Conservation (phyloP, 37 sponge, comb jelly and placozoan species). For the Diacarnus erythraeanus region DNA sequence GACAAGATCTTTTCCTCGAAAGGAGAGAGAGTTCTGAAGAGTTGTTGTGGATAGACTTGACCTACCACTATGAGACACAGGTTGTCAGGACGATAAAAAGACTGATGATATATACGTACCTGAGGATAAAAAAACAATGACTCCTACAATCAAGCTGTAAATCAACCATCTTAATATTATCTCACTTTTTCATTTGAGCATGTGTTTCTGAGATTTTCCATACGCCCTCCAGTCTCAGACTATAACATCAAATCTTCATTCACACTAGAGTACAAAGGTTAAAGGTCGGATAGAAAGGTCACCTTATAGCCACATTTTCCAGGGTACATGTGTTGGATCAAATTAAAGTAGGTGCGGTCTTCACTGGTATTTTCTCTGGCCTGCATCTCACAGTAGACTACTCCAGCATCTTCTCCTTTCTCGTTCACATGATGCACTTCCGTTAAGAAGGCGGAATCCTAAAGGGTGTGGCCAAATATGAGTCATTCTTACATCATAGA, state of each 20-base stretch:
- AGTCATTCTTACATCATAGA: no score
- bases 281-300: background rate
- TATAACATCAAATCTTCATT: background rate
- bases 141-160: no score
- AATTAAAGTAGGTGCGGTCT: slow-evolving; percentile 51
- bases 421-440: slow-evolving; percentile 97
- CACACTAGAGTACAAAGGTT: background rate
- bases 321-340: slow-evolving; percentile 81
- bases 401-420: slow-evolving; percentile 93
- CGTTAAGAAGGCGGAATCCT: slow-evolving; percentile 88
- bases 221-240: slow-evolving; percentile 89
- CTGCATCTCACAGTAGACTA: slow-evolving; percentile 99
- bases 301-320: slow-evolving; percentile 90
- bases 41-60: slow-evolving; percentile 59
- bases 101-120: slow-evolving; percentile 74
- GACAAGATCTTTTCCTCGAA: slow-evolving; percentile 79
- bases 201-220: slow-evolving; percentile 78
- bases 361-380: slow-evolving; percentile 84
- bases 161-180: no score
- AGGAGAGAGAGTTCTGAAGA: slow-evolving; percentile 59
- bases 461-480: no score
- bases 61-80: slow-evolving; percentile 79
- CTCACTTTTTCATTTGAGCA: slow-evolving; percentile 82
- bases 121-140: no score
- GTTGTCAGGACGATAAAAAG: slow-evolving; percentile 90